These are phyloP conservation scores for Hippocampus barbouri DNA, from an alignment of 2,113 vertebrate genomes.

Conservation along the genomic window DNA sequence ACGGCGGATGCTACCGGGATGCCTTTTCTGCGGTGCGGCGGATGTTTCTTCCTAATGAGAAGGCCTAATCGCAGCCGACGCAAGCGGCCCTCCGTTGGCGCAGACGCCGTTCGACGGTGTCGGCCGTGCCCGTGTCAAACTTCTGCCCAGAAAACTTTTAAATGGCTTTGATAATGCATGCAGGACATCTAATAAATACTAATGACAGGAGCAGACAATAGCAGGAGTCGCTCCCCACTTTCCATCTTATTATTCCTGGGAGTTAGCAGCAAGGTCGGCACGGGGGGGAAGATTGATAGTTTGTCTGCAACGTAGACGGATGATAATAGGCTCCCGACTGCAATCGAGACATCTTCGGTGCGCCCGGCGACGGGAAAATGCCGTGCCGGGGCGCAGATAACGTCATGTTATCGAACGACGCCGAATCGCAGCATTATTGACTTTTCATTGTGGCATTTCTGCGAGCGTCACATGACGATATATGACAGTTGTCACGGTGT, in stretches of 20 bases:
- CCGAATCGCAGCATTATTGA: conserved; percentile 42
- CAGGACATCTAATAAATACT: conserved; percentile 58
- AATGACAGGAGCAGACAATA: conserved; percentile 59
- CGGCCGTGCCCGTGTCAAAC: conserved; percentile 33
- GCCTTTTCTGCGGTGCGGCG: conserved; percentile 37
- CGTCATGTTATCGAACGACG: conserved; percentile 18
- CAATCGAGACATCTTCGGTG: conserved; percentile 50
- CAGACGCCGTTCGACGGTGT: conserved; percentile 11
- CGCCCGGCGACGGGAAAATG: neutral
- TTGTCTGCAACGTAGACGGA: conserved; percentile 52
- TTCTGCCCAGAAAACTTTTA: conserved; percentile 54
- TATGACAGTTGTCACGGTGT: conserved; percentile 17
- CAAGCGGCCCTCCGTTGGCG: neutral
- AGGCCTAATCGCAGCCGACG: conserved; percentile 51
- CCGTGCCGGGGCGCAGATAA: neutral
- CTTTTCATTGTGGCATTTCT: conserved; percentile 3
- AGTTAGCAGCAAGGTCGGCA: conserved; percentile 42
- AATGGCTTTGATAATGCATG: conserved; percentile 55
- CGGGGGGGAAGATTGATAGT: conserved; percentile 41
- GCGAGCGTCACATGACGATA: neutral
- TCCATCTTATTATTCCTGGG: conserved; percentile 50
- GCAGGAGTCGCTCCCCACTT: conserved; percentile 35
- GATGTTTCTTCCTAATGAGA: conserved; percentile 64
- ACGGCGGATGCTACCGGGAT: conserved; percentile 59
- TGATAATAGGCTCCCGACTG: conserved; percentile 45